Evolutionary conservation across 2,888 invertebrate species (phyloP), one percentile per base, ranked within the genome.

Genomic region (Tinea trinotella): DNA sequence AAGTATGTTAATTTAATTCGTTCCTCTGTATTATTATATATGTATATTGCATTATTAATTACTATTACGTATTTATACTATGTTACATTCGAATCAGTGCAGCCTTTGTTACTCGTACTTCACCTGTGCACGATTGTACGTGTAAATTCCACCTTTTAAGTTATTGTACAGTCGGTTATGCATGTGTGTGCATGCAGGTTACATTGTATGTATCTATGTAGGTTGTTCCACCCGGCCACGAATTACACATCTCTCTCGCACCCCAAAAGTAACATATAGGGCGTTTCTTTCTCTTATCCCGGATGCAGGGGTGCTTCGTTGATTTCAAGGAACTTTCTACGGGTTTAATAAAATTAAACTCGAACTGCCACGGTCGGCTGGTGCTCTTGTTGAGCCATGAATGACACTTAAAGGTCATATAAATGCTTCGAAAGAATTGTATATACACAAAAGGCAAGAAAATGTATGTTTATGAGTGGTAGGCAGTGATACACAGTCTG

Each of bases 191-290:
- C 13, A 19, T 48, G 48, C 17, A 68, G 76, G 74, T 77, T 77
- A 76, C 70, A 74, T 72, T 80, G 71, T 74, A 72, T 64, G 61
- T 49, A 22, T 12, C 2, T 12, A 30, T 18, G 24, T 50, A 73
- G 71, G 73, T 75, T 77, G 72, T 78, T 82, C 77, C 83, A 82
- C 80, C 82, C 80, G 66, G 72, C 72, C 71, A 70, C 68, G 61
- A 56, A 59, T 63, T 24, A 18, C 48, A 68, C 62, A 60, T 76
- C 76, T 74, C 76, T 67, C 61, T 76, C 68, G 58, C 66, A 68
- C 73, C 10, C 10, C 9, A 24, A 3, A 2, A 12, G 12, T 12
- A 12, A n/a, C 12, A 12, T 56, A 54, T 60, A 62, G 59, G 58
- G 57, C 15, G 35, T 59, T 59, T 61, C 61, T 58, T 59, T 67